phyloP scores from a whole-genome alignment of 2,113 vertebrate species.

The Stictonetta naevosa region DNA sequence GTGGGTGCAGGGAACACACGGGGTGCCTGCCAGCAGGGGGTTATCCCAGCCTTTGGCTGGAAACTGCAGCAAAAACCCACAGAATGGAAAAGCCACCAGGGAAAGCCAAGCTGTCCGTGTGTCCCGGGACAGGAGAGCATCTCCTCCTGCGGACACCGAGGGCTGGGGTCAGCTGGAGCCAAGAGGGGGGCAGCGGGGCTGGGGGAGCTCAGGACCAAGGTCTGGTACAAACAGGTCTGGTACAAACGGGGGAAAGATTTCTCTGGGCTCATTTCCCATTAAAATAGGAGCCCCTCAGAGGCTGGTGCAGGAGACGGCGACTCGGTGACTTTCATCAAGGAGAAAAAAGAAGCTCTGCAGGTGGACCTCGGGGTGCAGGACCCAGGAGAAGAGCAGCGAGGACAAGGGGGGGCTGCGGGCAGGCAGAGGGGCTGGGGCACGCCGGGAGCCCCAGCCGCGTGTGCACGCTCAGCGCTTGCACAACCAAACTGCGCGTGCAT shows the following conservation, averaged over 20 bases:
- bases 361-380: background rate
- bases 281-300: accelerated
- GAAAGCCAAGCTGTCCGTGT: background rate
- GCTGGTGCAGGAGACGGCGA: background rate
- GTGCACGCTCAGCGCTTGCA: background rate
- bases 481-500: accelerated
- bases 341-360: background rate
- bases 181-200: background rate
- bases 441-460: background rate
- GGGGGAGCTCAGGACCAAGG: background rate
- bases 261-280: background rate
- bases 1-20: background rate
- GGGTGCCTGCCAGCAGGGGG: background rate
- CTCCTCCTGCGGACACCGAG: accelerated
- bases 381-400: background rate
- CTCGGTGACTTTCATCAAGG: accelerated
- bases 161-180: background rate
- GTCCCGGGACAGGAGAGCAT: accelerated
- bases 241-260: background rate
- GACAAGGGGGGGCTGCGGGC: background rate
- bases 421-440: background rate
- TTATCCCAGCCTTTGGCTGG: background rate
- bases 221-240: no score
- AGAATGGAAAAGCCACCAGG: background rate
- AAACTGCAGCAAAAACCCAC: background rate